Percentiles rank a stretch among this genome's conserved stretches.
These are phyloP conservation scores for Allenopithecus nigroviridis DNA, from an alignment of 2,797 vertebrate species.

Conservation along the genomic window DNA sequence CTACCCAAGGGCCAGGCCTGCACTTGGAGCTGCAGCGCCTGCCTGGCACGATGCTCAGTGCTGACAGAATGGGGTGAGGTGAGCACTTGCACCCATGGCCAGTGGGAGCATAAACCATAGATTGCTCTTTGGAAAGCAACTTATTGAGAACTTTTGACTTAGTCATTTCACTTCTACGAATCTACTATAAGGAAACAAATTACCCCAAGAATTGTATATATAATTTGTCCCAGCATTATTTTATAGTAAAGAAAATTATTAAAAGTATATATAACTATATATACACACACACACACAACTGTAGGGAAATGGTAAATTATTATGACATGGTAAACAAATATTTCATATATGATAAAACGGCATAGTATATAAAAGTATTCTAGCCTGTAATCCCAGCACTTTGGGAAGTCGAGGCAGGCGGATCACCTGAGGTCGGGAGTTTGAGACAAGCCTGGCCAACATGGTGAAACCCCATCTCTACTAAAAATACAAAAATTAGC, in stretches of 20 bases:
- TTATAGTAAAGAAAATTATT: not conserved
- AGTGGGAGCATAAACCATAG: not conserved
- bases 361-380: not conserved
- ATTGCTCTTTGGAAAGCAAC: not conserved
- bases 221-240: not conserved
- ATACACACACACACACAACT: not conserved
- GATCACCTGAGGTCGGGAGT: not conserved
- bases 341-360: not conserved
- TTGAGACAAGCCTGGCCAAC: not conserved
- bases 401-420: not conserved
- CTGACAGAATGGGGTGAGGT: not conserved
- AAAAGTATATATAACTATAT: not conserved
- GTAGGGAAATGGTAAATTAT: not conserved
- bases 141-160: not conserved
- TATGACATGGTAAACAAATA: not conserved
- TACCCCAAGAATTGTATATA: not conserved
- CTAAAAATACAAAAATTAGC: not conserved
- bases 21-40: rapidly evolving
- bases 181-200: not conserved
- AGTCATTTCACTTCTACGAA: not conserved
- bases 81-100: not conserved
- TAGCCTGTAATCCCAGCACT: not conserved
- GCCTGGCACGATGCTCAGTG: not conserved
- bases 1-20: not conserved
- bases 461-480: not conserved